Evolutionary conservation across 2,797 vertebrate species (phyloP).

Genomic region (Pseudochirops corinnae): DNA sequence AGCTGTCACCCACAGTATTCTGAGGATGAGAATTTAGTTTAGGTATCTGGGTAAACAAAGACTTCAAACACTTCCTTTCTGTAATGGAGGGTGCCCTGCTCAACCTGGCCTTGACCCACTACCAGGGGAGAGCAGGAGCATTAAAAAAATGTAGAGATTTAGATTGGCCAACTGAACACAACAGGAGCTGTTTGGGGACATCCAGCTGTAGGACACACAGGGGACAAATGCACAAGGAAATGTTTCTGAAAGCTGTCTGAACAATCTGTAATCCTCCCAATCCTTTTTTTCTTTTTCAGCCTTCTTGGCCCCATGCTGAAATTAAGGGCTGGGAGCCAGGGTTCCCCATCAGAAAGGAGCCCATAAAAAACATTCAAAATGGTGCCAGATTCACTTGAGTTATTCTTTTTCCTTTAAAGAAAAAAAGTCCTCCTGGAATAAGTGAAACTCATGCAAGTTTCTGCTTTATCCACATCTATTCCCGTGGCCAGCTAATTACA

Average conservation of each 20-base stretch:
- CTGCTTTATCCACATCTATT: conserved; percentile 45
- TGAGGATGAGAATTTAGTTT: background rate
- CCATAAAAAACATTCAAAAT: background rate
- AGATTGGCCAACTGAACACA: background rate
- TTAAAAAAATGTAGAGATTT: background rate
- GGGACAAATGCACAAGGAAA: conserved; percentile 23
- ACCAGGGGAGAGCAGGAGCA: rapidly evolving
- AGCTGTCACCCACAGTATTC: conserved; percentile 10
- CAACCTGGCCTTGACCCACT: no score
- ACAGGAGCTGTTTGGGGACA: background rate
- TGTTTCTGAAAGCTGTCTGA: conserved; percentile 35
- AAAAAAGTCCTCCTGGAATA: conserved; percentile 47
- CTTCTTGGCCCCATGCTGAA: conserved; percentile 27
- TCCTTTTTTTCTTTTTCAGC: conserved; percentile 35
- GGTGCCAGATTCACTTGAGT: conserved; percentile 31
- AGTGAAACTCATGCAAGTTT: conserved; percentile 39
- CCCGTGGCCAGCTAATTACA: background rate
- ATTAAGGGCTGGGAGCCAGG: conserved; percentile 4
- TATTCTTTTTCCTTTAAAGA: conserved; percentile 49
- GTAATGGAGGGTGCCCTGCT: no score
- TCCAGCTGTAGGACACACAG: background rate
- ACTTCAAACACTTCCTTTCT: background rate
- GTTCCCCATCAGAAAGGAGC: conserved; percentile 46
- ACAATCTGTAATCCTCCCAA: background rate
- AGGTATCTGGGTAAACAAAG: conserved; percentile 36